Conservation (phyloP, 2,113 vertebrate species). For the Rhynchopsitta pachyrhyncha region DNA sequence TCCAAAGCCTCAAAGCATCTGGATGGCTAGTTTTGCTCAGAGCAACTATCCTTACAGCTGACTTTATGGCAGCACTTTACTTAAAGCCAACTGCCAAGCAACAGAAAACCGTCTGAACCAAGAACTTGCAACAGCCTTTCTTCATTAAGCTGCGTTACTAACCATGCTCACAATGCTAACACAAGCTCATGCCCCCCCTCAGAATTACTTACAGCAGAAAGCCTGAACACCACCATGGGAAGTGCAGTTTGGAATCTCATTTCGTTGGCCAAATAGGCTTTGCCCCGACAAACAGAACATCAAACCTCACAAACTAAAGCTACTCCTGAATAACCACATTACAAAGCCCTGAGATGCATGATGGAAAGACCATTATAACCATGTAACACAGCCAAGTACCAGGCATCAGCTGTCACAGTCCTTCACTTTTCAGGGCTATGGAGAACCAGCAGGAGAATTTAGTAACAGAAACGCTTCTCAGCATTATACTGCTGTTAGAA, state of each 20-base stretch:
- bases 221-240: not conserved
- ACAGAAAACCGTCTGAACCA: not conserved
- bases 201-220: not conserved
- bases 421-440: not conserved
- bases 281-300: not conserved
- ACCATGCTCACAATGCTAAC: rapidly evolving
- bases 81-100: not conserved
- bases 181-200: not conserved
- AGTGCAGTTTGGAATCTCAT: not conserved
- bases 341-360: not conserved
- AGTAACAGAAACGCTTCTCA: not conserved
- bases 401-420: not conserved
- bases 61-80: not conserved
- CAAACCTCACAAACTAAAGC: not conserved
- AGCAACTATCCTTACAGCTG: not conserved
- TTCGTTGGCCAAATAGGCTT: not conserved
- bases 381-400: not conserved
- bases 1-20: not conserved
- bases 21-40: not conserved
- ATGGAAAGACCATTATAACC: not conserved
- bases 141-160: not conserved
- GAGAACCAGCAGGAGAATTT: not conserved
- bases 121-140: not conserved
- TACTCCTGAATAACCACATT: not conserved
- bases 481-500: not conserved